A percentile compares a stretch with the other conserved stretches of the same genome.
These are phyloP conservation scores for Andrena minutula DNA, from an alignment of 2,888 invertebrate genomes.

Conservation along the genomic window DNA sequence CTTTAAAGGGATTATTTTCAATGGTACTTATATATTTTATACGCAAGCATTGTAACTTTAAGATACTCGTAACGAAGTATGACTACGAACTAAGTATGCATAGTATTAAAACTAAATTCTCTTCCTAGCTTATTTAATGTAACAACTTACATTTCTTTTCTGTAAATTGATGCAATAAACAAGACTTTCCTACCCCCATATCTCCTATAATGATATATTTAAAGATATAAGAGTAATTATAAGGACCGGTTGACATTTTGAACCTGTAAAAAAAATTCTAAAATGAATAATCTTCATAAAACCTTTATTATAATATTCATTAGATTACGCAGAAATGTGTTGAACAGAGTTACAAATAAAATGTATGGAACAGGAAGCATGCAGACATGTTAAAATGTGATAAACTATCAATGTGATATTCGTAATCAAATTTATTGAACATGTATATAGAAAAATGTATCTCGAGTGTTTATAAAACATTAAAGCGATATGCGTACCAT, in stretches of 20 bases:
- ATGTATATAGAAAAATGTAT: not conserved
- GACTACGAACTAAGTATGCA: not conserved
- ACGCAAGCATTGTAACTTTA: not conserved
- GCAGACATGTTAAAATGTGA: not conserved
- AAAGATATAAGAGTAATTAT: conserved; percentile 99
- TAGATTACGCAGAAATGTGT: not conserved
- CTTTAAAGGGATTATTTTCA: conserved; percentile 2
- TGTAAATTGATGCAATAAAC: conserved; percentile 99
- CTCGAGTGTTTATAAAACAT: not conserved
- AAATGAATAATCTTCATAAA: not conserved
- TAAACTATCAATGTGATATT: conserved; percentile 9
- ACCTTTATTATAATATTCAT: not conserved
- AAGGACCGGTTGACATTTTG: conserved; percentile 97
- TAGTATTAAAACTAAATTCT: not conserved
- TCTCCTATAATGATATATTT: conserved; percentile 99
- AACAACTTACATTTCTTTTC: conserved; percentile 98
- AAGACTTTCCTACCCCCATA: conserved; percentile 99
- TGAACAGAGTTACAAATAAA: not conserved
- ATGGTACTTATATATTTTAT: not conserved
- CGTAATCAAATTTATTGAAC: conserved; percentile 3
- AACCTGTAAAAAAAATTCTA: conserved; percentile 69
- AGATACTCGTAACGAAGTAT: not conserved
- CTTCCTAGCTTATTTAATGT: not conserved
- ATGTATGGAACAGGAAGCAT: not conserved
- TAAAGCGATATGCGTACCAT: not conserved